phyloP scores from a whole-genome alignment of 1,140 invertebrate genomes.

The Mesaphorura yosii region DNA sequence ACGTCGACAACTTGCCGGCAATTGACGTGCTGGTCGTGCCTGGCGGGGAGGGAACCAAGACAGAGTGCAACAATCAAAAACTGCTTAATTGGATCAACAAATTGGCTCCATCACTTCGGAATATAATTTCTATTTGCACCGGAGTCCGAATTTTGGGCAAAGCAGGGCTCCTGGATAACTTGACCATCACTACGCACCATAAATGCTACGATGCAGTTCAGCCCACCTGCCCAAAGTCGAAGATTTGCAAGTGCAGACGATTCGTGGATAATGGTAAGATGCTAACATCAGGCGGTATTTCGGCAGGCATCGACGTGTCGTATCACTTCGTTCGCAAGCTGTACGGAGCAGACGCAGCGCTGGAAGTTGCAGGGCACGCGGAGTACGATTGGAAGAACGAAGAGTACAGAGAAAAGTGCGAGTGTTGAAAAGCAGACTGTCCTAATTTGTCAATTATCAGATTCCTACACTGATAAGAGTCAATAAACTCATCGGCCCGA shows the following conservation, averaged over 20 bases:
- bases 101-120: neutral
- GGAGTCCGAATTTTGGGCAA: constrained; percentile 8
- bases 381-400: constrained; percentile 4
- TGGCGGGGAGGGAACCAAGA: neutral
- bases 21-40: neutral
- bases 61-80: neutral
- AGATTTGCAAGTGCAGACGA: constrained; percentile 10
- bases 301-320: neutral
- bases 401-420: no score
- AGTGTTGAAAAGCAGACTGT: no score
- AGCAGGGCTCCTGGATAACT: neutral
- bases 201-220: constrained; percentile 2
- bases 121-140: constrained; percentile 9
- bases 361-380: neutral
- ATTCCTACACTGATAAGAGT: no score
- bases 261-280: constrained; percentile 10
- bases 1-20: neutral
- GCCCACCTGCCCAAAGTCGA: constrained; percentile 11
- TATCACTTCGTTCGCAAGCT: neutral
- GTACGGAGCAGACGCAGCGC: neutral
- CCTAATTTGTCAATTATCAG: no score
- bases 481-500: no score
- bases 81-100: constrained; percentile 4
- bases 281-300: constrained; percentile 11
- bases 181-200: constrained; percentile 13